Conservation (phyloP, 2,888 invertebrate genomes). For the Ophraella communa region DNA sequence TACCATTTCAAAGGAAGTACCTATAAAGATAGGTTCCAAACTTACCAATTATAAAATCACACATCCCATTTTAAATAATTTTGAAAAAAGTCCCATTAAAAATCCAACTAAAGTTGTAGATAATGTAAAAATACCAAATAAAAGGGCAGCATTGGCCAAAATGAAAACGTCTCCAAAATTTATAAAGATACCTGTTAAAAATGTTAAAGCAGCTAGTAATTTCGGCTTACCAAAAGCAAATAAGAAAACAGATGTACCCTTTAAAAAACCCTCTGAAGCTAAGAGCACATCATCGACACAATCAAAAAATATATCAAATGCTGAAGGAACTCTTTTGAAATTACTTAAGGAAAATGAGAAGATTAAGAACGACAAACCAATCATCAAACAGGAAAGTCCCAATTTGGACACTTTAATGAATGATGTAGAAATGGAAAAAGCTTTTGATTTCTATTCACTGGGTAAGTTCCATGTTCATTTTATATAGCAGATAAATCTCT, state of each 20-base stretch:
- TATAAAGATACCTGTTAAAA: conserved; percentile 13
- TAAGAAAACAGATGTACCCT: not conserved
- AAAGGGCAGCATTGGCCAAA: not conserved
- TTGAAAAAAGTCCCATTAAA: not conserved
- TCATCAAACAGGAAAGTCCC: not conserved
- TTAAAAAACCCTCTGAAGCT: not conserved
- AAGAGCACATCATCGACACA: not conserved
- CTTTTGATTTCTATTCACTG: not conserved
- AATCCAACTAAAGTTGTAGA: not conserved
- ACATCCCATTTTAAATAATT: not conserved
- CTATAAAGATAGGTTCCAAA: not conserved
- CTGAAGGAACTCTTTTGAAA: conserved; percentile 10
- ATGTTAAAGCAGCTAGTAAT: not conserved
- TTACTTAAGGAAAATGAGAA: conserved; percentile 18
- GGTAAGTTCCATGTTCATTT: not conserved
- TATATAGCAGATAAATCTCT: too few relatives aligned
- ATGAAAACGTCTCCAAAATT: conserved; percentile 2
- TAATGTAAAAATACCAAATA: not conserved
- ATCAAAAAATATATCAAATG: not conserved
- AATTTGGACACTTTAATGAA: conserved; percentile 3
- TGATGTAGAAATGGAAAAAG: not conserved
- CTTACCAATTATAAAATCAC: not conserved
- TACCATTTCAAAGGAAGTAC: not conserved
- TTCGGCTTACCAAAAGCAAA: not conserved
- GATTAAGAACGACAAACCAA: not conserved